Base-by-base conservation (phyloP, 2,888 invertebrate genomes). In the Tromatobia lineatoria region DNA sequence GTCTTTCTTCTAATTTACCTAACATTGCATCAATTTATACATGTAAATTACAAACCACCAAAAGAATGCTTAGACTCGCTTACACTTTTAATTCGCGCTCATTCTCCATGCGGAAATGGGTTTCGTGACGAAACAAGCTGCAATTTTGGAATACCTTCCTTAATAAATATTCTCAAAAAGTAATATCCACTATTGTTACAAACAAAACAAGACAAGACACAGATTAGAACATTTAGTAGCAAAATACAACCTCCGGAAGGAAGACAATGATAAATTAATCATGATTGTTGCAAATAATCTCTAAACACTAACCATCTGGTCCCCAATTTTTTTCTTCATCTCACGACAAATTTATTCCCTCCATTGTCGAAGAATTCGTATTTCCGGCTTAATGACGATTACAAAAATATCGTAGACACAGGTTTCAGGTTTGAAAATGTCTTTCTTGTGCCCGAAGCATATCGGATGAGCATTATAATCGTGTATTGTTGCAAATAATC, bases 21-120 rank as follows among this genome's bases (percentile, higher is more conserved):
- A 70, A 54, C 18, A 34, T 20, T 38, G 3, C 38, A 23, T 70
- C 70, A 54, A 70, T 54, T 70, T 54, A 42, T 70, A 38, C 70
- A 23, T 20, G 38, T 70, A 38, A 38, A 70, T 50, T 25, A 15
- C 50, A 47, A 25, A 38, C 54, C 20, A 34, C 38, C 8, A 70
- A 23, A 20, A 54, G 15, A 54, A 42, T 25, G 52, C 54, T 42
- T 54, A 13, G n/a, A 38, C 70, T 23, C 54, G 54, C 10, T 70
- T 34, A 23, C 38, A 70, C 54, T 54, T 38, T 20, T 54, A 38
- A 34, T 29, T 34, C 29, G 61, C 15, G 52, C 52, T 52, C 20
- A 20, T 52, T 69, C 50, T 18, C 18, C 29, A 34, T 34, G 50
- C n/a, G 18, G 18, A 18, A 52, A 69, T 52, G 50, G 34, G 52